Conservation (phyloP, 2,797 vertebrate genomes). For the Characodon lateralis region DNA sequence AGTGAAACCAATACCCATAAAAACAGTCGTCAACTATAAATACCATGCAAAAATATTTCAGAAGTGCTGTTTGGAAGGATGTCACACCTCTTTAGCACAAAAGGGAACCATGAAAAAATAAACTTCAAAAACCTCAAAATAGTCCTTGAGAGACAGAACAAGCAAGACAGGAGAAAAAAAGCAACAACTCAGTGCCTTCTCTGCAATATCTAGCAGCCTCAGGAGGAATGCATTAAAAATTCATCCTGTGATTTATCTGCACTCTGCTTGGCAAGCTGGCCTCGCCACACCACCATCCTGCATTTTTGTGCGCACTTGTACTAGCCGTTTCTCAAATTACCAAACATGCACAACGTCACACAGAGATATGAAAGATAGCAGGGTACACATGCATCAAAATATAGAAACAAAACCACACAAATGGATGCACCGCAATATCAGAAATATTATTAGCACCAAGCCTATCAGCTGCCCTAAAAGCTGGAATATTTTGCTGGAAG, state of each 20-base stretch:
- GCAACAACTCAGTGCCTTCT: constrained; percentile 33
- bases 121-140: constrained; percentile 31
- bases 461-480: constrained; percentile 12
- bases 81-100: constrained; percentile 27
- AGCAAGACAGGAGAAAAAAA: constrained; percentile 27
- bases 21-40: constrained; percentile 34
- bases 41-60: constrained; percentile 24
- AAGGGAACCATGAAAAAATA: constrained; percentile 24
- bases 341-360: constrained; percentile 20
- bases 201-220: constrained; percentile 62
- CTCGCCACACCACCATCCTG: constrained; percentile 46
- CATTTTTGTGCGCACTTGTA: constrained; percentile 55
- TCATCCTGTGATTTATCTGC: constrained; percentile 77
- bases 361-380: constrained; percentile 3
- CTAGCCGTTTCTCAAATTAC: constrained; percentile 47
- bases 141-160: constrained; percentile 35
- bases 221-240: constrained; percentile 75
- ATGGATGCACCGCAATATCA: constrained; percentile 12
- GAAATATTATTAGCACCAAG: not conserved
- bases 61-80: constrained; percentile 15
- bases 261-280: constrained; percentile 58
- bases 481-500: not conserved
- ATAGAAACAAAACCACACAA: constrained; percentile 18
- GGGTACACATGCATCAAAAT: constrained; percentile 22
- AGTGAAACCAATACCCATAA: constrained; percentile 10